Evolutionary conservation across 2,797 vertebrate genomes (phyloP), one percentile per base, ranked within the genome.

Genomic region (Australoheros facetus): DNA sequence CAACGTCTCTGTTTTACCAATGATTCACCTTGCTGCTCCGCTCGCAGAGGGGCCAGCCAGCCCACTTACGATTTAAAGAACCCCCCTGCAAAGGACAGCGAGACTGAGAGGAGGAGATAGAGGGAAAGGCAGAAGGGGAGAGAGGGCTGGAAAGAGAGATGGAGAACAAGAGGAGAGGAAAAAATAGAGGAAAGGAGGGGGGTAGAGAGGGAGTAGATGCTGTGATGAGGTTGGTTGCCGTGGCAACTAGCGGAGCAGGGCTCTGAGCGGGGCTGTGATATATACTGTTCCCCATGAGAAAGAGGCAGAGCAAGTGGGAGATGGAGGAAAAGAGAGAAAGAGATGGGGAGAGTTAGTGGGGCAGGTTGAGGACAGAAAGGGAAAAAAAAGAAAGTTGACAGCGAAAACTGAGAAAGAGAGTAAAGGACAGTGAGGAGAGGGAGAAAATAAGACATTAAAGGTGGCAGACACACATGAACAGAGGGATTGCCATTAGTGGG

Each of bases 191-290:
- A 60, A 30, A 58, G 34, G 53, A 59, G 42, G 64, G 26, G 64
- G 26, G 23, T 17, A 34, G 58, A n/a, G 34, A 51, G 77, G 69
- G 82, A 57, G 80, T 28, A 71, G 82, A 87, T 88, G 79, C 85
- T 83, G 88, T 90, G 92, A 93, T 92, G 93, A 94, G 92, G 92
- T 75, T 11, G 71, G 94, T 95, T 95, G 87, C 94, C 87, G 79
- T 95, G 91, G 94, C 88, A 95, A 95, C 94, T 86, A 91, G 84
- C 37, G 73, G 93, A 94, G 91, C 82, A 90, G 82, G 79, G 88
- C 90, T 90, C 84, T 87, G 76, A 64, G 60, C 84, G 75, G 83
- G 91, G 76, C 89, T 90, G 87, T 92, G 91, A 91, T 94, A 92
- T 92, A 94, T 91, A 92, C 92, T 93, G 91, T 94, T 93, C 92